Conservation (phyloP, 2,113 vertebrate genomes). For the Indicator indicator region DNA sequence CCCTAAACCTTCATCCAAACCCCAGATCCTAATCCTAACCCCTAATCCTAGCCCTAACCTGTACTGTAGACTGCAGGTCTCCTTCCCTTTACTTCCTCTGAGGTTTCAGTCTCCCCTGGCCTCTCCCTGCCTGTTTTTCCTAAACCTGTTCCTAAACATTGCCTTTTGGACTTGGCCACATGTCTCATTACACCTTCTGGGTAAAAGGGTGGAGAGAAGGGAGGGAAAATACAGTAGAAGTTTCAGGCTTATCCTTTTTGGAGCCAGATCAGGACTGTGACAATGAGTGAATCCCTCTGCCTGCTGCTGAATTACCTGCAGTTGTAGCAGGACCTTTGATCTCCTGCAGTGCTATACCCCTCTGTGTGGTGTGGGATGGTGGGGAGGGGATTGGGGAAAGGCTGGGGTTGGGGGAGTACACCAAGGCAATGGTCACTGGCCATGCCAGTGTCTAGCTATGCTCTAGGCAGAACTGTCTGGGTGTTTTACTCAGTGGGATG, state of each 20-base stretch:
- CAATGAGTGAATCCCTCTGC: not conserved
- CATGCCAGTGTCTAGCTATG: not conserved
- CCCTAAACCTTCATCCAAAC: too few species aligned
- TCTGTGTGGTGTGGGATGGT: rapidly evolving
- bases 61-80: not conserved
- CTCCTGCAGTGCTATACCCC: not conserved
- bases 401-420: not conserved
- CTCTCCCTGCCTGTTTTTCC: not conserved
- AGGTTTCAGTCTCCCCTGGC: not conserved
- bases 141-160: not conserved
- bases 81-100: not conserved
- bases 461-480: not conserved
- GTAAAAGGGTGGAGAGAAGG: not conserved
- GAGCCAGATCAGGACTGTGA: not conserved
- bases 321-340: not conserved
- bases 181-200: not conserved
- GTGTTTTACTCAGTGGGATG: not conserved
- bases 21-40: too few species aligned
- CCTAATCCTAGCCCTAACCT: too few species aligned
- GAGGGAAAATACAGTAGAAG: not conserved
- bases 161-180: not conserved
- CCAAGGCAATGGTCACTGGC: not conserved
- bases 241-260: not conserved
- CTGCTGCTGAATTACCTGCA: not conserved
- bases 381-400: not conserved